phyloP scores from a whole-genome alignment of 2,113 vertebrate genomes.

The Poecile atricapillus region DNA sequence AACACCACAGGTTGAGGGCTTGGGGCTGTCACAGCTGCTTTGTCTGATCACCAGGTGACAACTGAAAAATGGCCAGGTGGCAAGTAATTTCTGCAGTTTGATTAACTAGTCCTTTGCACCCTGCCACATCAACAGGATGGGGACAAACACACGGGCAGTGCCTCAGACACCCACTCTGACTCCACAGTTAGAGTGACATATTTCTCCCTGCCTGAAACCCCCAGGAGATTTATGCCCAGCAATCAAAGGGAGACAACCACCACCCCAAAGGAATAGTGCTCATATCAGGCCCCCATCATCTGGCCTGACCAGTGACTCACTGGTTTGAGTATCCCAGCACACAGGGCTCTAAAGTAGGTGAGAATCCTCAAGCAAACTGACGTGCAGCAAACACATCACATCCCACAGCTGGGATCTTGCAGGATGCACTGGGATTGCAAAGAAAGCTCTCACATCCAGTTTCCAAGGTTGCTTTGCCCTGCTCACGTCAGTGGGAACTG shows the following conservation, averaged over 20 bases:
- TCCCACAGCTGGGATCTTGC: neutral
- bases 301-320: neutral
- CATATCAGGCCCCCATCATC: neutral
- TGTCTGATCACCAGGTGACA: neutral
- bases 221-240: neutral
- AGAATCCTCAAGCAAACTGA: neutral
- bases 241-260: neutral
- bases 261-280: neutral
- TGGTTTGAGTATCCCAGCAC: neutral
- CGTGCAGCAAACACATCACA: rapidly evolving
- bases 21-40: neutral
- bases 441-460: neutral
- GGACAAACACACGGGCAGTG: neutral
- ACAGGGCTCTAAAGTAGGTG: neutral
- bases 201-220: neutral
- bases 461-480: neutral
- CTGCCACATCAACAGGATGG: neutral
- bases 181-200: neutral
- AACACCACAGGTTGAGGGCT: neutral
- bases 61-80: neutral
- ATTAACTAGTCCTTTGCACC: slow-evolving; percentile 16
- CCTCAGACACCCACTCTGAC: neutral
- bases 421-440: neutral
- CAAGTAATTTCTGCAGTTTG: slow-evolving; percentile 9
- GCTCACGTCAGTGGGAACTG: neutral